phyloP scores from a whole-genome alignment of 2,888 invertebrate species.

The Idaea dimidiata region DNA sequence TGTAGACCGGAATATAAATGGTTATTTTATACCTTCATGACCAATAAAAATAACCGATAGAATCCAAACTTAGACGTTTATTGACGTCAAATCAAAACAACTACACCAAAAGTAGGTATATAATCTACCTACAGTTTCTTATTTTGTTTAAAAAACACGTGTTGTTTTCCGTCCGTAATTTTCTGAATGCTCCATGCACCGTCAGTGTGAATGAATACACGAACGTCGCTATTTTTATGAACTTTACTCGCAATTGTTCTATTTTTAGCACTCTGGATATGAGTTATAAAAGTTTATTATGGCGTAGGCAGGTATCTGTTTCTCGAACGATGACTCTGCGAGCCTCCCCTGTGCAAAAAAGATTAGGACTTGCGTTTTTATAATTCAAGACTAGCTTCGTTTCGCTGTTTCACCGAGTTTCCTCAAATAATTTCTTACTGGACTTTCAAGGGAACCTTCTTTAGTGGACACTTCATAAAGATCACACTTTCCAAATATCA shows the following conservation, averaged over 20 bases:
- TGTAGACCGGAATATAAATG: no score
- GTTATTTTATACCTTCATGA: no score
- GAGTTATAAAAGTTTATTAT: neutral
- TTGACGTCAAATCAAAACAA: neutral
- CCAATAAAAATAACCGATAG: neutral
- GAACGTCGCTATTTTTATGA: neutral
- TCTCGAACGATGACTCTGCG: neutral
- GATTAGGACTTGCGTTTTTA: no score
- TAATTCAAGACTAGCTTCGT: no score
- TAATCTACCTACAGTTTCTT: neutral
- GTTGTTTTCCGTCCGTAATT: neutral
- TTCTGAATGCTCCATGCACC: neutral
- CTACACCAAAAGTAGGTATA: no score
- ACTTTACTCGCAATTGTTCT: neutral
- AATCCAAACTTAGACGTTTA: neutral
- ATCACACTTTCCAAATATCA: no score
- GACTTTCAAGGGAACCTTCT: no score
- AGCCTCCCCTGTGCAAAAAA: neutral
- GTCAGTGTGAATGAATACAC: neutral
- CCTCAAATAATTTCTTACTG: no score
- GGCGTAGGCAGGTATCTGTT: neutral
- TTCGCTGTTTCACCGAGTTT: no score
- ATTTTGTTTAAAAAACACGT: neutral
- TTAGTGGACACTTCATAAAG: no score
- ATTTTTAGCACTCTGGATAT: neutral